A percentile compares a stretch with the other conserved stretches of the same genome.
Evolutionary conservation across 1,140 invertebrate genomes (phyloP).

Genomic region (Drosophila nannoptera): DNA sequence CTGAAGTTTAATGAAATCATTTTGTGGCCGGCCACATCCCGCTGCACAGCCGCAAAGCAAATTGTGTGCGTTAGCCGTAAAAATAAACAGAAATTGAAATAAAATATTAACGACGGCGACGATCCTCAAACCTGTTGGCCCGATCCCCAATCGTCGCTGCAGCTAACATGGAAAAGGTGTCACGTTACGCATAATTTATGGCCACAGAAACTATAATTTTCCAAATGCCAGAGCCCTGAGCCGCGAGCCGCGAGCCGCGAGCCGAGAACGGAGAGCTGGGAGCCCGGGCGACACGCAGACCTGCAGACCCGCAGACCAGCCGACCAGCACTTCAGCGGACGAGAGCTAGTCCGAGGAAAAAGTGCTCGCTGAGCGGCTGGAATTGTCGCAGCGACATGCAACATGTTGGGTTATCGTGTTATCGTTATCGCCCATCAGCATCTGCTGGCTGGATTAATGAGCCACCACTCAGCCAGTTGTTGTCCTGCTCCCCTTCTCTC

Average conservation of each 20-base stretch:
- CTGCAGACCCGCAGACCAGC: conserved; percentile 2
- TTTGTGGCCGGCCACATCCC: conserved; percentile 23
- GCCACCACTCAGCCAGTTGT: background rate
- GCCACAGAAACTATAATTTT: conserved; percentile 66
- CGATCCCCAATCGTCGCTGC: conserved; percentile 10
- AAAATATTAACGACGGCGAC: conserved; percentile 65
- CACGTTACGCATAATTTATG: conserved; percentile 79
- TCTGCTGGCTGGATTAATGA: conserved; percentile 52
- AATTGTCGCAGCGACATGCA: conserved; percentile 14
- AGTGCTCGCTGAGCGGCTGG: conserved; percentile 6
- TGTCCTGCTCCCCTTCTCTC: too few relatives aligned
- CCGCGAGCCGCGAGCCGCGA: too few relatives aligned
- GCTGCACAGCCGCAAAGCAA: conserved; percentile 26
- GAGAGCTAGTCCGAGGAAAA: conserved; percentile 3
- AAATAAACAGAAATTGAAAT: conserved; percentile 47
- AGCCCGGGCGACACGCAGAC: conserved; percentile 19
- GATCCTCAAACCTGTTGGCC: conserved; percentile 49
- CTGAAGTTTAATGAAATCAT: conserved; percentile 74
- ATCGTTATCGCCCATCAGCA: conserved; percentile 10
- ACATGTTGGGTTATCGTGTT: conserved; percentile 7
- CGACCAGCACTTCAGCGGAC: background rate
- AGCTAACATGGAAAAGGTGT: conserved; percentile 74
- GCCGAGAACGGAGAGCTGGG: too few relatives aligned
- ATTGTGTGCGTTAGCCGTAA: conserved; percentile 31
- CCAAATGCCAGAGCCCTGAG: conserved; percentile 27